phyloP scores from a whole-genome alignment of 2,113 vertebrate species.

The Poeciliopsis retropinna region DNA sequence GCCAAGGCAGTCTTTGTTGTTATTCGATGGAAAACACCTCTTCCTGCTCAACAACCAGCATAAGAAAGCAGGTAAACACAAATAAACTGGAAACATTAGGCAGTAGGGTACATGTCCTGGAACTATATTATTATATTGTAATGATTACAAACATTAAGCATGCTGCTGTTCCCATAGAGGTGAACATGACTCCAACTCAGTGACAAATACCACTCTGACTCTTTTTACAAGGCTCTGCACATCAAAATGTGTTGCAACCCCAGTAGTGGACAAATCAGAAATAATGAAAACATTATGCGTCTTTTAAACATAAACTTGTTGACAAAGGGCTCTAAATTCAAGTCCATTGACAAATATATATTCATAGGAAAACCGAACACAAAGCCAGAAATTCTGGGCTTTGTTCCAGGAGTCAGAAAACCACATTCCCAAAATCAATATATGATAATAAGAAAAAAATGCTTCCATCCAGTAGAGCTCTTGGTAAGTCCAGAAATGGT shows the following conservation, averaged over 20 bases:
- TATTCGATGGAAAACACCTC: conserved; percentile 13
- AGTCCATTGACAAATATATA: background rate
- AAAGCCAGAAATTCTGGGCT: conserved; percentile 3
- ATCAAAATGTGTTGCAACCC: background rate
- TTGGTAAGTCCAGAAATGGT: background rate
- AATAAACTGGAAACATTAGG: no score
- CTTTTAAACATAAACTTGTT: background rate
- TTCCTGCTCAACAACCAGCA: conserved; percentile 42
- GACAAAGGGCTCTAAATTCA: background rate
- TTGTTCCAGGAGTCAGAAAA: conserved; percentile 5
- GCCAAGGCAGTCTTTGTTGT: conserved; percentile 32
- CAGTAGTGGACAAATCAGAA: background rate
- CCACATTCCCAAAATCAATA: conserved; percentile 3
- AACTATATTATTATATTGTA: background rate
- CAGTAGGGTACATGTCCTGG: no score
- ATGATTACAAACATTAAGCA: background rate
- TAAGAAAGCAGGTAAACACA: background rate
- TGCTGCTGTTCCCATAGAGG: background rate
- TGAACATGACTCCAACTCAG: background rate
- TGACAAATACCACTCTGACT: background rate
- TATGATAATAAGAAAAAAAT: conserved; percentile 1
- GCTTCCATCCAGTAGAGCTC: background rate
- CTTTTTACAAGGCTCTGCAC: background rate
- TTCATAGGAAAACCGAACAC: background rate
- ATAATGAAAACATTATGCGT: background rate